phyloP scores from a whole-genome alignment of 2,113 vertebrate species.

The Meriones unguiculatus region DNA sequence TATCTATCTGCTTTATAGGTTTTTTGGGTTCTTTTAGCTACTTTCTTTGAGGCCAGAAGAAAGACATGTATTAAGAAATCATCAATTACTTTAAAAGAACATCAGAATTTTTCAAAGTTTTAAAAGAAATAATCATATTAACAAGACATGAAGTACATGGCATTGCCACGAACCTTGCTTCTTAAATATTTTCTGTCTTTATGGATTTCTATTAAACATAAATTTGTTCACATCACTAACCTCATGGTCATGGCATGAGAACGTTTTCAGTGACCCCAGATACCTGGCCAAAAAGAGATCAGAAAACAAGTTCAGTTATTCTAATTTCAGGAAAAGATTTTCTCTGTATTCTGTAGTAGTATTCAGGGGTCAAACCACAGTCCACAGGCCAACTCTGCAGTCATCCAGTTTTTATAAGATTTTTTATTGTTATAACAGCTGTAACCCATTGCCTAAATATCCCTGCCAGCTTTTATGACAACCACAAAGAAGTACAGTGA shows the following conservation, averaged over 20 bases:
- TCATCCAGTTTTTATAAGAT: background rate
- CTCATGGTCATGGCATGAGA: background rate
- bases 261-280: background rate
- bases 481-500: background rate
- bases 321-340: background rate
- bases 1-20: background rate
- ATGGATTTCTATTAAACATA: background rate
- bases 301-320: background rate
- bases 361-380: background rate
- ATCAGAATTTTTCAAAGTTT: background rate
- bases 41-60: background rate
- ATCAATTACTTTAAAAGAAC: conserved; percentile 15
- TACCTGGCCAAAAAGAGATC: background rate
- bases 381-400: background rate
- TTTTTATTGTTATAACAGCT: background rate
- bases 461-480: background rate
- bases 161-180: background rate
- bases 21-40: background rate
- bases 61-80: background rate
- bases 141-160: background rate
- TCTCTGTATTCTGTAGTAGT: background rate
- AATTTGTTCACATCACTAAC: background rate
- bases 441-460: background rate
- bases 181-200: background rate
- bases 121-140: background rate